A percentile compares a stretch with the other conserved stretches of the same genome.
These are phyloP conservation scores for Tyto alba DNA, from an alignment of 2,113 vertebrate genomes.

Conservation along the genomic window DNA sequence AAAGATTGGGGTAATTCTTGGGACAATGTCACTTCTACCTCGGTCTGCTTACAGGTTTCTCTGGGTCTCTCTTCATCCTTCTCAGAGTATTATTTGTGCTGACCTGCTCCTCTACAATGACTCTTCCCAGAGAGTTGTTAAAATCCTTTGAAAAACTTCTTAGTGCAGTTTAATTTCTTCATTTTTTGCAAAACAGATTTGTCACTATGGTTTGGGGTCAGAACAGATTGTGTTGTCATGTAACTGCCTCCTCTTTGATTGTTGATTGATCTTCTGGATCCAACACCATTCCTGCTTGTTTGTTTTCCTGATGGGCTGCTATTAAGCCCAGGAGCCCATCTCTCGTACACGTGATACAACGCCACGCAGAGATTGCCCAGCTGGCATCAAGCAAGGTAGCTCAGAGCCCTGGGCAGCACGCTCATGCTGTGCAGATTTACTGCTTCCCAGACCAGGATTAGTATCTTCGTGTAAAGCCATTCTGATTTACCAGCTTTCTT, in stretches of 20 bases:
- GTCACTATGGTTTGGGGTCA: background rate
- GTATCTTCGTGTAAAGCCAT: accelerated
- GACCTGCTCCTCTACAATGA: background rate
- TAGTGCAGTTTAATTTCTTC: background rate
- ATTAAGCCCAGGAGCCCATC: background rate
- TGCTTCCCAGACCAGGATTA: background rate
- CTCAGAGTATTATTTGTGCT: background rate
- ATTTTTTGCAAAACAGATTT: background rate
- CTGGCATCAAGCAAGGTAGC: background rate
- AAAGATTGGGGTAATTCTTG: background rate
- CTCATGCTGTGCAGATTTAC: background rate
- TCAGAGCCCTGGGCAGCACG: background rate
- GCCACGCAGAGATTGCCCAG: background rate
- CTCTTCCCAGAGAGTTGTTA: background rate
- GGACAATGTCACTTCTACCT: background rate
- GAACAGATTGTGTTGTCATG: background rate
- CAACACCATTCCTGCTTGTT: background rate
- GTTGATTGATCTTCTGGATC: background rate
- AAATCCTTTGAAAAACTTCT: background rate
- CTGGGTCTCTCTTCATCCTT: background rate
- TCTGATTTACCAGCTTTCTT: background rate
- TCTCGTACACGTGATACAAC: accelerated
- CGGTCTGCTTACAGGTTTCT: background rate
- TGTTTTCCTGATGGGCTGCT: background rate
- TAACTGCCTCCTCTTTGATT: background rate